These are phyloP conservation scores for Coregonus suidteri DNA, from an alignment of 2,797 vertebrate genomes.

Conservation along the genomic window DNA sequence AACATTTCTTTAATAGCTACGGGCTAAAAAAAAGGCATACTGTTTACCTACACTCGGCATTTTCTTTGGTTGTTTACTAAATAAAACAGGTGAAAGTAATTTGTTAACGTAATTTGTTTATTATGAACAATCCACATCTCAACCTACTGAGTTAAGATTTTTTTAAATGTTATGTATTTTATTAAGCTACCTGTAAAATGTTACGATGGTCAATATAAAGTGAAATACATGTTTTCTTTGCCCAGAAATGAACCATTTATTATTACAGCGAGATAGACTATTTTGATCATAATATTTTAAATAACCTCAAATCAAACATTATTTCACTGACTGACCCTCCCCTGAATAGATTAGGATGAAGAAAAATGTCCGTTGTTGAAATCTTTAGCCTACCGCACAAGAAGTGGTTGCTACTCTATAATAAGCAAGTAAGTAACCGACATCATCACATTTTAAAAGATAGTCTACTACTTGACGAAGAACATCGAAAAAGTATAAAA, in stretches of 20 bases:
- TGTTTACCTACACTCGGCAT: not conserved
- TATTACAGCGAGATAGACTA: not conserved
- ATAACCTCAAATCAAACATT: not conserved
- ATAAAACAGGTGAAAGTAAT: not conserved
- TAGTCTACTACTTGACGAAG: constrained; percentile 75
- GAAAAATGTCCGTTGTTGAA: constrained; percentile 28
- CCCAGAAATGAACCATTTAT: not conserved
- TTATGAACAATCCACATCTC: not conserved
- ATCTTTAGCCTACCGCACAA: not conserved
- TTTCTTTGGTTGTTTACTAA: not conserved
- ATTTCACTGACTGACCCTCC: not conserved
- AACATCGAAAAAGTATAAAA: constrained; percentile 72
- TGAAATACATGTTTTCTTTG: not conserved
- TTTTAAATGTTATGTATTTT: not conserved
- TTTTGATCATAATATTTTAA: not conserved
- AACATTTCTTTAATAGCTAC: not conserved
- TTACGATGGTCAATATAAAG: not conserved
- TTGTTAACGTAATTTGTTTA: not conserved
- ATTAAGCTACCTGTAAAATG: too few relatives aligned
- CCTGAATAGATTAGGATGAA: constrained; percentile 22
- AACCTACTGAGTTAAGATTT: not conserved
- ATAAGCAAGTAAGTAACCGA: not conserved
- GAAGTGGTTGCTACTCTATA: not conserved
- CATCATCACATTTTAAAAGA: not conserved
- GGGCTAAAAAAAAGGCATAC: not conserved